A percentile compares a stretch with the other conserved stretches of the same genome.
These are phyloP conservation scores for Epicauta chinensis DNA, from an alignment of 1,140 invertebrate genomes.

Conservation along the genomic window DNA sequence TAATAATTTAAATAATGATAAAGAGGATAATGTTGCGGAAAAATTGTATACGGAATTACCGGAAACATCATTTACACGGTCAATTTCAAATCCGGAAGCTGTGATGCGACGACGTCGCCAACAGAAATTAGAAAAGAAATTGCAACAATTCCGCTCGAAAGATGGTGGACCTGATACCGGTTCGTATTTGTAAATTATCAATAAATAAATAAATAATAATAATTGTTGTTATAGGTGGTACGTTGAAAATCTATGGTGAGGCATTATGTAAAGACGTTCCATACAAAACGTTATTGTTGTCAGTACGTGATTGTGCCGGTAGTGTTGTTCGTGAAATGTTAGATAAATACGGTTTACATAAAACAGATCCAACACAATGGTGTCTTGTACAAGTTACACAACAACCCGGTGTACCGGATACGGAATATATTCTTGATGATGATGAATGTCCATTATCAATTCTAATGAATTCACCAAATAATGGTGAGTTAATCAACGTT, in stretches of 20 bases:
- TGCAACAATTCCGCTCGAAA: constrained; percentile 92
- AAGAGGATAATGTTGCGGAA: constrained; percentile 83
- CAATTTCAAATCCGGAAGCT: constrained; percentile 98
- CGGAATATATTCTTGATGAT: constrained; percentile 90
- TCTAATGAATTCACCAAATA: constrained; percentile 81
- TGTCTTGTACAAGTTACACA: constrained; percentile 88
- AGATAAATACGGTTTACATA: constrained; percentile 90
- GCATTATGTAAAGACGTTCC: constrained; percentile 94
- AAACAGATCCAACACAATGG: constrained; percentile 82
- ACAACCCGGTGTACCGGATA: constrained; percentile 45
- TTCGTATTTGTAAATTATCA: constrained; percentile 21
- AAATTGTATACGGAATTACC: constrained; percentile 95
- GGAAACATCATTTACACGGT: constrained; percentile 95
- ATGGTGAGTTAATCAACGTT: constrained; percentile 53
- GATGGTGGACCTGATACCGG: constrained; percentile 86
- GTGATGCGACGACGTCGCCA: constrained; percentile 96
- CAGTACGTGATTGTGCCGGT: constrained; percentile 85
- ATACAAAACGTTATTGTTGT: constrained; percentile 95
- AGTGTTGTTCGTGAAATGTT: constrained; percentile 94
- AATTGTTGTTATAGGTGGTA: constrained; percentile 63
- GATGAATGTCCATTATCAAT: constrained; percentile 96
- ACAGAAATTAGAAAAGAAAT: constrained; percentile 93
- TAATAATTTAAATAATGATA: constrained; percentile 61
- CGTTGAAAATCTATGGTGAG: constrained; percentile 97
- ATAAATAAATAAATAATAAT: no score